Percentiles rank a stretch among this genome's conserved stretches.
phyloP scores from a whole-genome alignment of 1,140 invertebrate species.

The Drosophila willistoni region DNA sequence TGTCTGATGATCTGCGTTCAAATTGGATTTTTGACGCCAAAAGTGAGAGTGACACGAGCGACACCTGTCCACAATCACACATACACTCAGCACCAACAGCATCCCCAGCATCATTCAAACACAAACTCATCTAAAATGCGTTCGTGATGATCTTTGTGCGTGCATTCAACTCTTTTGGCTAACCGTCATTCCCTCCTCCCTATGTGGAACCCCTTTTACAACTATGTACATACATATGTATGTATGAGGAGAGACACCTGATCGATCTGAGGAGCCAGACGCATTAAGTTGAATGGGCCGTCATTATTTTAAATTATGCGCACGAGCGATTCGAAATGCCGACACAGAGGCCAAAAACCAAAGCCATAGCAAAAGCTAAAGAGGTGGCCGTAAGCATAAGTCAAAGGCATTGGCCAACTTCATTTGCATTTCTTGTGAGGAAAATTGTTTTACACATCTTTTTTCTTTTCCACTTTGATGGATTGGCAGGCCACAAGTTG shows the following conservation, averaged over 20 bases:
- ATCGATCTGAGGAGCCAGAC: conserved; percentile 62
- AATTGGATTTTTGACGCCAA: conserved; percentile 46
- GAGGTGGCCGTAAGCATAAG: conserved; percentile 51
- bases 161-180: conserved; percentile 47
- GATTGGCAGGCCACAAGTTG: conserved; percentile 61
- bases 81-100: neutral
- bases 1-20: conserved; percentile 14
- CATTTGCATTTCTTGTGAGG: conserved; percentile 66
- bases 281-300: conserved; percentile 74
- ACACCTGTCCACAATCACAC: conserved; percentile 56
- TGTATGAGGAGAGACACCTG: conserved; percentile 25
- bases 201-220: neutral
- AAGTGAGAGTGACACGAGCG: conserved; percentile 64
- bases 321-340: conserved; percentile 55
- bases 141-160: conserved; percentile 48
- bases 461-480: conserved; percentile 54
- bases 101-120: conserved; percentile 20
- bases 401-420: conserved; percentile 65
- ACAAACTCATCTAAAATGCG: neutral
- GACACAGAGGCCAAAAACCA: conserved; percentile 27
- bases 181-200: conserved; percentile 24
- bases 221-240: conserved; percentile 4
- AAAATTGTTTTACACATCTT: conserved; percentile 67
- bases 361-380: conserved; percentile 19
- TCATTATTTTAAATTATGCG: conserved; percentile 82